Evolutionary conservation across 2,888 invertebrate species (phyloP).

Genomic region (Pemphredon lugubris): DNA sequence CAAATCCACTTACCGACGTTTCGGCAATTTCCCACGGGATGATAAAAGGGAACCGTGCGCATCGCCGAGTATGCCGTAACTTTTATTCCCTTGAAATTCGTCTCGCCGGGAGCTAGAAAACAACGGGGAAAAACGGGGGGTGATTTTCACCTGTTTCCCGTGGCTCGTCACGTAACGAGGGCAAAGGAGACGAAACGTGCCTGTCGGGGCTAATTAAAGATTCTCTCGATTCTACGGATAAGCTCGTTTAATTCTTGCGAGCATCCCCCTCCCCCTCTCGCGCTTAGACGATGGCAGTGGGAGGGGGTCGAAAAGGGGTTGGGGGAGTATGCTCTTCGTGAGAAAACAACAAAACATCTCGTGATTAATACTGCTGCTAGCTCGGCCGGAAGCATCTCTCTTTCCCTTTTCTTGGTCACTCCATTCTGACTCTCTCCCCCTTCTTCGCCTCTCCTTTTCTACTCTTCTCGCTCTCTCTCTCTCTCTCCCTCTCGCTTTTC

Average conservation of each 20-base stretch:
- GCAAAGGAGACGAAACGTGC: slow-evolving; percentile 5
- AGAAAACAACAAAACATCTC: slow-evolving; percentile 63
- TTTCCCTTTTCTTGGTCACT: background rate
- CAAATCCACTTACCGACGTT: no score
- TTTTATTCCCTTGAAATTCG: slow-evolving; percentile 24
- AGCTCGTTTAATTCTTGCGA: slow-evolving; percentile 56
- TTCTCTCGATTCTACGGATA: slow-evolving; percentile 47
- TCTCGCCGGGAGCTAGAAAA: slow-evolving; percentile 16
- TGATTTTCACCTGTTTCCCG: slow-evolving; percentile 39
- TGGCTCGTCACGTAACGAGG: slow-evolving; percentile 47
- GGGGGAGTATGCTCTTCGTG: slow-evolving; percentile 56
- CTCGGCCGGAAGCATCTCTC: no score
- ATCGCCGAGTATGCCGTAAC: slow-evolving; percentile 24
- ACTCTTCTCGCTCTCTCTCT: slow-evolving; percentile 33
- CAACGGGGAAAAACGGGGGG: slow-evolving; percentile 1
- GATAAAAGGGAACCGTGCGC: no score
- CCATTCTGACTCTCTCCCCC: background rate
- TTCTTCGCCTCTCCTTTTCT: slow-evolving; percentile 9
- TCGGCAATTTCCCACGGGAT: no score
- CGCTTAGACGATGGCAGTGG: slow-evolving; percentile 8
- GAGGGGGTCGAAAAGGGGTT: slow-evolving; percentile 12
- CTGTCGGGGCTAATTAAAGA: slow-evolving; percentile 67
- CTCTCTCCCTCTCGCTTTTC: slow-evolving; percentile 40
- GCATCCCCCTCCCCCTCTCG: slow-evolving; percentile 2
- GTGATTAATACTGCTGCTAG: slow-evolving; percentile 69